Evolutionary conservation across 1,140 invertebrate species (phyloP), one percentile per base, ranked within the genome.

Genomic region (Leptoteleia sp.): DNA sequence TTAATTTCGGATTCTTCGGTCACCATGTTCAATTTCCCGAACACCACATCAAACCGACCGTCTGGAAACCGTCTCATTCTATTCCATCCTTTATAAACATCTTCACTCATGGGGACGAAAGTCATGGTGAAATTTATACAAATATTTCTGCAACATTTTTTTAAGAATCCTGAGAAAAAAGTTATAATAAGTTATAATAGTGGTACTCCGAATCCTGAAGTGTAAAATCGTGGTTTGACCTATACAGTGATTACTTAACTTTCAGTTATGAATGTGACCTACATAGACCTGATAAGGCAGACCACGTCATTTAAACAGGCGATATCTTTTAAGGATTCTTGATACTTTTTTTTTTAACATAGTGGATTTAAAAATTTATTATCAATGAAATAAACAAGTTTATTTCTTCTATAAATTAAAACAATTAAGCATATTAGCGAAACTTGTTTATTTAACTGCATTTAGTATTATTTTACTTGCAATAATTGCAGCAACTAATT

Each of bases 1-100:
- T 57, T 27, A 38, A 72, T 55, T 70, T 65, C n/a, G 76, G 76
- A 1, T 78, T 12, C 11, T 72, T 72, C n/a, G 54, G 62, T 9
- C 61, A 67, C 9, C 62, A 54, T 0, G n/a, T 57, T 2, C 2
- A 67, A 0, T 78, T 72, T 43, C 45, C 59, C 17, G 67, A 47
- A 5, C 25, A 72, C 9, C 42, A 67, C 25, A 6, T 3, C 8
- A 48, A 47, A 67, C 75, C 75, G 3, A 38, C 64, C 0, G 17
- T 33, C 0, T 73, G 62, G 68, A 52, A 70, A 31, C 61, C 62
- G 29, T 0, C 43, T 8, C 12, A 33, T 9, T 0, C 57, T 0
- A 6, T 65, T 8, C 9, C 65, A 33, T 59, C 71, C 52, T 57
- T 70, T 15, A 40, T 59, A 25, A 76, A 70, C 48, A 42, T 76